phyloP scores from a whole-genome alignment of 2,888 invertebrate genomes.

The Oscheius sp. region DNA sequence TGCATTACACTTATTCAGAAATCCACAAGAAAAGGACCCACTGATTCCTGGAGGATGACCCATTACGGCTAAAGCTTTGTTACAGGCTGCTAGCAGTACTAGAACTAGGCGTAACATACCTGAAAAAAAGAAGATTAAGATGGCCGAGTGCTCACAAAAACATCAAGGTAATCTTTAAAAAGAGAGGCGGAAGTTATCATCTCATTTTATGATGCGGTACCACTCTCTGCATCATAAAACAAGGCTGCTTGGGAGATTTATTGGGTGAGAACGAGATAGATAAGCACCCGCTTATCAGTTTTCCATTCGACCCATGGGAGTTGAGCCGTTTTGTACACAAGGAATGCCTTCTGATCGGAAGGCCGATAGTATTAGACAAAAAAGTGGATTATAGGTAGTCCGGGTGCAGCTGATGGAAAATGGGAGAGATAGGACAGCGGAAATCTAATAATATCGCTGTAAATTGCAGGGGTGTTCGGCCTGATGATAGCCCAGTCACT shows the following conservation, averaged over 20 bases:
- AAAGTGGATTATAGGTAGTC: not conserved
- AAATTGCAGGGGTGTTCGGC: conserved; percentile 1
- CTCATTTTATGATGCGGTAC: conserved; percentile 14
- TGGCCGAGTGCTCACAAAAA: not conserved
- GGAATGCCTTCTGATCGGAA: conserved; percentile 10
- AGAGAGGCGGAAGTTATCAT: no score
- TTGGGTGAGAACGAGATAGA: conserved; percentile 35
- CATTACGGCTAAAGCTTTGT: not conserved
- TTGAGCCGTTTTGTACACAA: conserved; percentile 32
- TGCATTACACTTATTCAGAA: no score
- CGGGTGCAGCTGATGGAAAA: not conserved
- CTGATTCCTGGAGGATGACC: conserved; percentile 25
- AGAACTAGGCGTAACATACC: conserved; percentile 18
- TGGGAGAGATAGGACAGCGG: not conserved
- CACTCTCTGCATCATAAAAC: not conserved
- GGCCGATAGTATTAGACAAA: conserved; percentile 3
- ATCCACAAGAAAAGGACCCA: not conserved
- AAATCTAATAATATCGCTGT: conserved; percentile 12
- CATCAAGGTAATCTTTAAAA: no score
- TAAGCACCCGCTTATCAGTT: conserved; percentile 30
- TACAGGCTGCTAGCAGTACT: not conserved
- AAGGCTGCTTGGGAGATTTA: conserved; percentile 32
- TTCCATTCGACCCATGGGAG: conserved; percentile 24
- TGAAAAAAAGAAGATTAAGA: conserved; percentile 1
- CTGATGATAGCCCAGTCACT: no score